These are phyloP conservation scores for Leptinotarsa haldemani DNA, from an alignment of 2,888 invertebrate species.

Conservation along the genomic window DNA sequence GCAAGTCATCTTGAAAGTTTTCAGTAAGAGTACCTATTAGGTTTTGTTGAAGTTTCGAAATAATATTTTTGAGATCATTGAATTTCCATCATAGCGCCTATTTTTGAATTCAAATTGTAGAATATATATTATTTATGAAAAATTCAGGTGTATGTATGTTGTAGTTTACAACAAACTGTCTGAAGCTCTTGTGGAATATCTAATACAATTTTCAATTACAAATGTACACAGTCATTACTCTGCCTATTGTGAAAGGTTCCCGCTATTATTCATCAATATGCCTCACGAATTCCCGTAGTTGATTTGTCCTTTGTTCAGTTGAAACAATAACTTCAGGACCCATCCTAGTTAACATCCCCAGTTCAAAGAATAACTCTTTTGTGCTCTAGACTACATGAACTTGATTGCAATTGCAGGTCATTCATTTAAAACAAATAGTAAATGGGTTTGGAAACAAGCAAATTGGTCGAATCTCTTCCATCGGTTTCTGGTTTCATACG, in stretches of 20 bases:
- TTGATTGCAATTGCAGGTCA: no score
- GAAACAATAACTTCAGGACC: not conserved
- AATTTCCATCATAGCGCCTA: no score
- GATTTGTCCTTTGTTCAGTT: not conserved
- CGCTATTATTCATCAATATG: slow-evolving; percentile 1
- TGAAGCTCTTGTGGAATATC: not conserved
- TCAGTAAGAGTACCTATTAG: not conserved
- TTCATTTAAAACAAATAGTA: no score
- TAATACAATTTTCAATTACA: not conserved
- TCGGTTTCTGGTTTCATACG: no score
- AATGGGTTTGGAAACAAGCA: no score
- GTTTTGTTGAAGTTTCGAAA: no score
- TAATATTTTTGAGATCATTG: no score
- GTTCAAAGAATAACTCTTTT: not conserved
- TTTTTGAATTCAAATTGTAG: no score
- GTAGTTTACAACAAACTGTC: no score
- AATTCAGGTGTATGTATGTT: no score
- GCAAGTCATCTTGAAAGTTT: not conserved
- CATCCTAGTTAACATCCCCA: not conserved
- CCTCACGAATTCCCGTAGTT: not conserved
- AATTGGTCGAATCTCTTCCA: no score
- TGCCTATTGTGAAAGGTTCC: not conserved
- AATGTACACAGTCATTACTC: not conserved
- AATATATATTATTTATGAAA: no score
- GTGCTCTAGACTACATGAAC: not conserved